These are phyloP conservation scores for Istiophorus platypterus DNA, from an alignment of 2,113 vertebrate species.

Conservation along the genomic window DNA sequence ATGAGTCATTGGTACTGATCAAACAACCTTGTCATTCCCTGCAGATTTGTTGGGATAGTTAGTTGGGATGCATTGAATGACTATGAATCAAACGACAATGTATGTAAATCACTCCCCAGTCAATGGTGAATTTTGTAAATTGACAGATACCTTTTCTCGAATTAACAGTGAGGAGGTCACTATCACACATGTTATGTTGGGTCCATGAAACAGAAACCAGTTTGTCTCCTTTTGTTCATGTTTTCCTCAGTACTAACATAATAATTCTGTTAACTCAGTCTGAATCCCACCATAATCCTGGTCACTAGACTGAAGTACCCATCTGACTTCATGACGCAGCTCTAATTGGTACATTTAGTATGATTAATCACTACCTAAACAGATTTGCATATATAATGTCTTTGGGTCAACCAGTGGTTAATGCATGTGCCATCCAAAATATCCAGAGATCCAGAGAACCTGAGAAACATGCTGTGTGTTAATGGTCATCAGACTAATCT, in stretches of 20 bases:
- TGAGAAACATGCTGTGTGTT: slow-evolving; percentile 21
- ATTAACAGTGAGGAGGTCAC: not conserved
- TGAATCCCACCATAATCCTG: slow-evolving; percentile 29
- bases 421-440: slow-evolving; percentile 1
- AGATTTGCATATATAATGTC: slow-evolving; percentile 64
- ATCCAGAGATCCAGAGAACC: slow-evolving; percentile 30
- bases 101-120: too few species aligned
- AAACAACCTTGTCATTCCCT: not conserved
- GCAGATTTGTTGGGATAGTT: not conserved
- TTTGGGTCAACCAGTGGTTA: slow-evolving; percentile 40
- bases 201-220: too few species aligned
- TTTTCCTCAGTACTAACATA: not conserved
- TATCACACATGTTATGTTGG: not conserved
- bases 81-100: too few species aligned
- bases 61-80: too few species aligned
- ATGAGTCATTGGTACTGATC: not conserved
- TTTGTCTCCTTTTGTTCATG: too few species aligned
- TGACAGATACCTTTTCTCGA: not conserved
- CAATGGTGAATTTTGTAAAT: too few species aligned
- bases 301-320: slow-evolving; percentile 8
- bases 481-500: slow-evolving; percentile 28
- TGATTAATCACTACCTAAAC: slow-evolving; percentile 66
- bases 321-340: slow-evolving; percentile 50
- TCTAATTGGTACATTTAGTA: slow-evolving; percentile 60
- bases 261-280: slow-evolving; percentile 27